These are phyloP conservation scores for Campopleginae sp. DNA, from an alignment of 2,888 invertebrate species.

Conservation along the genomic window DNA sequence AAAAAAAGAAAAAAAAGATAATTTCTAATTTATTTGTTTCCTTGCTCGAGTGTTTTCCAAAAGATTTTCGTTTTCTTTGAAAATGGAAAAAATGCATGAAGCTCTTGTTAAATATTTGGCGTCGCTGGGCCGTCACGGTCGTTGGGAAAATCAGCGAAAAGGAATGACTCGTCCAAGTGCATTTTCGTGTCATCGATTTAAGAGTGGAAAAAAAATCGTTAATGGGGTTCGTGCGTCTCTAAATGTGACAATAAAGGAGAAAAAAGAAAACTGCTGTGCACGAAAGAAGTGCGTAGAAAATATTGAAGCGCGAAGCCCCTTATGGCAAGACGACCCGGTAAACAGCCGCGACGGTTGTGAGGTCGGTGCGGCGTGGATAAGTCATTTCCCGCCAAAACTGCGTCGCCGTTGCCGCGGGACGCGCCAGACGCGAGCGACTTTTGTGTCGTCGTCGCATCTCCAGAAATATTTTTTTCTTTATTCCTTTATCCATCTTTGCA, in stretches of 20 bases:
- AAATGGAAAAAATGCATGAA: background rate
- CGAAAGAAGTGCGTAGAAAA: conserved; percentile 21
- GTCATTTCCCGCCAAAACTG: conserved; percentile 63
- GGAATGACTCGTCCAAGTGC: conserved; percentile 39
- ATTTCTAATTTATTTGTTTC: background rate
- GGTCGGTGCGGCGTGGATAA: conserved; percentile 26
- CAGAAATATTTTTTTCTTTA: conserved; percentile 30
- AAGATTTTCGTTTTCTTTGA: background rate
- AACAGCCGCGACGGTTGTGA: conserved; percentile 47
- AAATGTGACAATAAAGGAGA: conserved; percentile 14
- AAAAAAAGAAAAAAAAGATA: background rate
- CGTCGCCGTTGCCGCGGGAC: conserved; percentile 33
- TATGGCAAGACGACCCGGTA: conserved; percentile 21
- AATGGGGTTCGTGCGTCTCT: conserved; percentile 24
- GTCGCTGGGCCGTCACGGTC: background rate
- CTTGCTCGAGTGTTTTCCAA: background rate
- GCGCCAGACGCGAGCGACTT: conserved; percentile 26
- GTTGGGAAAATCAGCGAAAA: conserved; percentile 21
- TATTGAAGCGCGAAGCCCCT: conserved; percentile 13
- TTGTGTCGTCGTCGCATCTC: conserved; percentile 32
- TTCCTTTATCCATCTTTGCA: conserved; percentile 1
- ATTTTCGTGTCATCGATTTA: conserved; percentile 33
- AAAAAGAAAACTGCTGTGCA: background rate
- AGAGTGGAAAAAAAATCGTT: background rate
- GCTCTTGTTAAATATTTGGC: conserved; percentile 20